Evolutionary conservation across 2,797 vertebrate genomes (phyloP), one percentile per base, ranked within the genome.

Genomic region (Pangasius sanitwongsei): DNA sequence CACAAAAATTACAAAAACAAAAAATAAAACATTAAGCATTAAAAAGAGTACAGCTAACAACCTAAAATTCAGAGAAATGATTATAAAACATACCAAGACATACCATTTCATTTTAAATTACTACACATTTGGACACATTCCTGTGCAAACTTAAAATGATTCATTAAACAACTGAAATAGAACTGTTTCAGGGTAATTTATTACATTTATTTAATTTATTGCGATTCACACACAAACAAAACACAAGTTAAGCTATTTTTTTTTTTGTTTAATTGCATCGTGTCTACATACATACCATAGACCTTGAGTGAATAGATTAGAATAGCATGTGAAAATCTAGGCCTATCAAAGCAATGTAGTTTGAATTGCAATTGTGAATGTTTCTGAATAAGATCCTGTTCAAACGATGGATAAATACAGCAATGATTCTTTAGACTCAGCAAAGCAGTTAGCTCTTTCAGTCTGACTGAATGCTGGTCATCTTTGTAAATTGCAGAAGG

Each of bases 401-500:
- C 88, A 86, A 89, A 93, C 91, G 91, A 92, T 92, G 93, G 92
- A 93, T 93, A 88, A 94, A 95, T 91, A 91, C 94, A 94, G 94
- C 93, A 93, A 94, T 91, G 93, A 94, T 95, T 95, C 93, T 93
- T 93, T 90, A 90, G 92, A 95, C 93, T 94, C 94, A 95, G 95
- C 93, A 90, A 94, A 95, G 94, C 94, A 95, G 94, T 95, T 95
- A 94, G 94, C 95, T 96, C 93, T 93, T 95, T 91, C 92, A 94
- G 94, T 94, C 95, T 94, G 89, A 94, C 91, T 95, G 90, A 96
- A 96, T 96, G 95, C 95, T 95, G 95, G 95, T 95, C 93, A 95
- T 95, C 96, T 96, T 92, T 89, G 90, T 93, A 96, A 96, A 96
- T 96, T 96, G 93, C 94, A 93, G 94, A 92, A 93, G 92, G 94